Base-by-base conservation (phyloP, 2,888 invertebrate species). In the Physocephala rufipes region DNA sequence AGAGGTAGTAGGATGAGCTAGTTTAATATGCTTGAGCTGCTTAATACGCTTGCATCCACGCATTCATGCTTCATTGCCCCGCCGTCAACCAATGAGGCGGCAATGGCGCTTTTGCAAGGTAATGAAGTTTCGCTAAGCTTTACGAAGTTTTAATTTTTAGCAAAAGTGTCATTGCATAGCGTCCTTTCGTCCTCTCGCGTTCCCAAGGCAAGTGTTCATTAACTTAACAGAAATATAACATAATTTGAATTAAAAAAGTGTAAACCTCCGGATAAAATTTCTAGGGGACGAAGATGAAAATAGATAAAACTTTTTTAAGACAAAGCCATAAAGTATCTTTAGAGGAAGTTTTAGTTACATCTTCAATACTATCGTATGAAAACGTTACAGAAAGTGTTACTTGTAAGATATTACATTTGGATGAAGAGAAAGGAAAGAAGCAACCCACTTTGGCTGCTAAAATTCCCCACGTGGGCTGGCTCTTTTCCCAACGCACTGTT, bases 51-150 rank as follows among this genome's bases (percentile, higher is more conserved):
- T 67, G 79, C 74, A 79, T 83, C 80, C 72, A 85, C 84, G 74
- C 82, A 85, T 78, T 86, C 86, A 36, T 85, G 82, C 78, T 86
- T 86, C 63, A 86, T 80, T 65, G 69, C 76, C 76, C 76, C 78
- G 71, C 77, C 80, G 74, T 74, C 74, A 69, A 58, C 73, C 72
- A 82, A 76, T 69, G 85, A 85, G 76, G 86, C 85, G 71, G 84
- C 82, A 72, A 86, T 83, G 61, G 85, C 84, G 68, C 84, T 82
- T 83, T 86, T 86, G 76, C 86, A 86, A 72, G 86, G 86, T 80
- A 86, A 73, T 72, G n/a, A n/a, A n/a, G n/a, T n/a, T n/a, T n/a
- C n/a, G 86, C 86, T 73, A 86, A 85, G 71, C 86, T 86, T 79
- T 86, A 79, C 86, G 86, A 86, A 79, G 79, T 80, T 78, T n/a